Conservation (phyloP, 2,113 vertebrate genomes). For the Crotalus helleri region DNA sequence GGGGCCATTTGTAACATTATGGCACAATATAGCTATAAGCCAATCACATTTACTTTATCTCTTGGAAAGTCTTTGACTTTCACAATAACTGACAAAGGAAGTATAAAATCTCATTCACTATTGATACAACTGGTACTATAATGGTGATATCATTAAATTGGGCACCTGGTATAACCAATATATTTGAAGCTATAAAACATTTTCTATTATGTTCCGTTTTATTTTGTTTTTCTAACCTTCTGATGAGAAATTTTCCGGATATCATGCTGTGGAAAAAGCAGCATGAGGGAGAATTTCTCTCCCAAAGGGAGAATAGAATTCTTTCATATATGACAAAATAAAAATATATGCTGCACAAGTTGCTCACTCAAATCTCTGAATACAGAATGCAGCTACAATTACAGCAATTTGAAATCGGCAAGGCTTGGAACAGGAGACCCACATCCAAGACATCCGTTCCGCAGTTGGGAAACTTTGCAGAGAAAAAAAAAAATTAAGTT, state of each 20-base stretch:
- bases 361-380: neutral
- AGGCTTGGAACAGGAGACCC: neutral
- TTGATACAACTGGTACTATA: neutral
- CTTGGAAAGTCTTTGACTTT: neutral
- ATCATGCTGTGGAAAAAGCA: neutral
- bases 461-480: neutral
- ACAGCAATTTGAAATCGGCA: neutral
- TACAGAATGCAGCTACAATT: neutral
- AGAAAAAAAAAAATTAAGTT: neutral
- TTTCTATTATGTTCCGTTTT: neutral
- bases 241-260: neutral
- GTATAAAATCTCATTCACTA: constrained; percentile 10
- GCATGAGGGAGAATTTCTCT: neutral
- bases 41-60: neutral
- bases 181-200: neutral
- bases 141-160: constrained; percentile 9
- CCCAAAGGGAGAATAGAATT: neutral
- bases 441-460: neutral
- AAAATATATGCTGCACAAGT: neutral
- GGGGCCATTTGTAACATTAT: neutral
- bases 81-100: constrained; percentile 3
- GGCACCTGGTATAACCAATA: constrained; percentile 17
- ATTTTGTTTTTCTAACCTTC: constrained; percentile 10
- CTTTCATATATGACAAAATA: neutral
- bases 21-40: neutral